Evolutionary conservation across 2,113 vertebrate species (phyloP), one percentile per base, ranked within the genome.

Genomic region (Leucoraja erinaceus): DNA sequence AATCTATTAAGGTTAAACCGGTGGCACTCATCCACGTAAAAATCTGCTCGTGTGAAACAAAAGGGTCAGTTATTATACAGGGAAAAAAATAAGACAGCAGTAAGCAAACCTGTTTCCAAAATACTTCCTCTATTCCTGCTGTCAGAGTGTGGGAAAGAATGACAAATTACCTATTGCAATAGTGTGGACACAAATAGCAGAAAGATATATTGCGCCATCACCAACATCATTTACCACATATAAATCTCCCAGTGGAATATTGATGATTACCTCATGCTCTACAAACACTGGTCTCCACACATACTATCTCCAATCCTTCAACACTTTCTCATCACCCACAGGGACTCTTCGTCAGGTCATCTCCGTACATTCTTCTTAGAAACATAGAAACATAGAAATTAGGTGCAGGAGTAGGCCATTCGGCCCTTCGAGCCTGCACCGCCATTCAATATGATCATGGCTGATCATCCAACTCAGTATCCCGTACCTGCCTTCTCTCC

Each of bases 161-260:
- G 93, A 94, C 90, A 93, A 94, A 94, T 79, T 93, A 93, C 93
- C 78, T 22, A 78, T 79, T 93, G 94, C 93, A 93, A 93, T 28
- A 81, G 63, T 74, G 93, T 93, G 94, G 94, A 94, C 93, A 91
- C 93, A 88, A 93, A 94, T 68, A 94, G 94, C 93, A 93, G 93
- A 93, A 94, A 93, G 93, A 93, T 94, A 93, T 59, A 90, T 93
- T 93, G 93, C 93, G 93, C 81, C 93, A 93, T 94, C 93, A 93
- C 94, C 93, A 93, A 86, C 93, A 93, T 94, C 94, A 94, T 93
- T 83, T 94, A 93, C 93, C 93, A 93, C 28, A 54, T 84, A 94
- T 94, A 93, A 84, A 93, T 94, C 93, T 93, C 86, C 61, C 72
- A 93, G 83, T 63, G 59, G 83, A 61, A 88, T 88, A 63, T 88